phyloP scores from a whole-genome alignment of 1,140 invertebrate species.

The Dinoponera quadriceps region DNA sequence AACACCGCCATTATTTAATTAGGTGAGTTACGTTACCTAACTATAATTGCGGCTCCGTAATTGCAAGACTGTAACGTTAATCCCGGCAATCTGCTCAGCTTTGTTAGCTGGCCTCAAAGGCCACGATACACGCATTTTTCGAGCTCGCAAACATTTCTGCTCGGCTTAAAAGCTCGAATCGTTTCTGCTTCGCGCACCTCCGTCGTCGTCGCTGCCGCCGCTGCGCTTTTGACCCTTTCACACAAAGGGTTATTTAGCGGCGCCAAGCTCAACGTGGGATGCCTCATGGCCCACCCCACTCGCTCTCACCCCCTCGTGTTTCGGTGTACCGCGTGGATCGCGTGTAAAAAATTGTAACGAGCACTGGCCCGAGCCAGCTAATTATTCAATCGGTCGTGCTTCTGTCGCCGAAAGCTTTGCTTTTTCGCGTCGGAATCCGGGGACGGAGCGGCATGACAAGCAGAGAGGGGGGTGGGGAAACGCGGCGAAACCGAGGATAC shows the following conservation, averaged over 20 bases:
- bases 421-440: slow-evolving; percentile 28
- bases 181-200: not conserved
- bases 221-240: not conserved
- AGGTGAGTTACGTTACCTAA: not conserved
- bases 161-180: slow-evolving; percentile 17
- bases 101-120: not conserved
- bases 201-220: not conserved
- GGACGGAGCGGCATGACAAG: slow-evolving; percentile 1
- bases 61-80: slow-evolving; percentile 19
- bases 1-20: not conserved
- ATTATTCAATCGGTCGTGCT: slow-evolving; percentile 10
- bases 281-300: not conserved
- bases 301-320: too few relatives aligned
- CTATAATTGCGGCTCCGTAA: slow-evolving; percentile 5
- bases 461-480: too few relatives aligned
- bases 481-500: too few relatives aligned
- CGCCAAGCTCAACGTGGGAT: not conserved
- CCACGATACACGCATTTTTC: not conserved
- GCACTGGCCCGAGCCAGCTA: not conserved
- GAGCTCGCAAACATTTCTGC: not conserved
- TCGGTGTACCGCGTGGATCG: too few relatives aligned
- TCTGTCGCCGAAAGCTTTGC: not conserved
- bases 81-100: not conserved
- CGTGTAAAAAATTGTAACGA: slow-evolving; percentile 1
- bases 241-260: not conserved